These are phyloP conservation scores for Macrosiphum euphorbiae DNA, from an alignment of 2,888 invertebrate genomes.

Conservation along the genomic window DNA sequence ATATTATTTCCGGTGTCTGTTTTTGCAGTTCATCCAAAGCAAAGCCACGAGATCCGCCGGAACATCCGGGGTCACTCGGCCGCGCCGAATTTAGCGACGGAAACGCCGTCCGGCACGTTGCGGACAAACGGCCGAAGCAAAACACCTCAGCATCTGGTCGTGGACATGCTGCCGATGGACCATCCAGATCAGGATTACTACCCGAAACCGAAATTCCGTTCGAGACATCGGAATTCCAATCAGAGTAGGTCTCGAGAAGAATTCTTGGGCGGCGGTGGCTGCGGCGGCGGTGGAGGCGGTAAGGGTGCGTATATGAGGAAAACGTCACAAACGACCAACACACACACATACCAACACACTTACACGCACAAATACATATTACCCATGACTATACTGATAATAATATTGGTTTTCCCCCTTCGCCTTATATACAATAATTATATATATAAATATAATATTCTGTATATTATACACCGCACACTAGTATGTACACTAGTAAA, in stretches of 20 bases:
- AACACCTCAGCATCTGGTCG: conserved; percentile 61
- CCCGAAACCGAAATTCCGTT: conserved; percentile 54
- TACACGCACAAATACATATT: neutral
- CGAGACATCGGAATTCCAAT: conserved; percentile 59
- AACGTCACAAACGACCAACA: neutral
- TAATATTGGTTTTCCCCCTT: neutral
- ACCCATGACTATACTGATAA: neutral
- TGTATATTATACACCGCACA: too few relatives aligned
- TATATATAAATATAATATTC: too few relatives aligned
- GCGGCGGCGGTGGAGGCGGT: conserved; percentile 4
- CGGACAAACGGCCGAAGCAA: conserved; percentile 42
- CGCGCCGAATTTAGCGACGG: conserved; percentile 65
- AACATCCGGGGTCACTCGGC: conserved; percentile 68
- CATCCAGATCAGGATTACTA: conserved; percentile 34
- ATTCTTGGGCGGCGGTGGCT: neutral
- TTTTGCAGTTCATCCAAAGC: conserved; percentile 54
- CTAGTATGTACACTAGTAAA: neutral
- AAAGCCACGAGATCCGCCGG: conserved; percentile 48
- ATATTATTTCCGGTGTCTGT: neutral
- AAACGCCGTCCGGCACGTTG: conserved; percentile 47
- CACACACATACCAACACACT: neutral
- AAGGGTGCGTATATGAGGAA: neutral
- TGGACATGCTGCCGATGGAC: conserved; percentile 55
- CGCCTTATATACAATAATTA: neutral
- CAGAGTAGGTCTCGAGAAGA: conserved; percentile 43